Base-by-base conservation (phyloP, 1,140 invertebrate genomes). In the Chrysoperla carnea region DNA sequence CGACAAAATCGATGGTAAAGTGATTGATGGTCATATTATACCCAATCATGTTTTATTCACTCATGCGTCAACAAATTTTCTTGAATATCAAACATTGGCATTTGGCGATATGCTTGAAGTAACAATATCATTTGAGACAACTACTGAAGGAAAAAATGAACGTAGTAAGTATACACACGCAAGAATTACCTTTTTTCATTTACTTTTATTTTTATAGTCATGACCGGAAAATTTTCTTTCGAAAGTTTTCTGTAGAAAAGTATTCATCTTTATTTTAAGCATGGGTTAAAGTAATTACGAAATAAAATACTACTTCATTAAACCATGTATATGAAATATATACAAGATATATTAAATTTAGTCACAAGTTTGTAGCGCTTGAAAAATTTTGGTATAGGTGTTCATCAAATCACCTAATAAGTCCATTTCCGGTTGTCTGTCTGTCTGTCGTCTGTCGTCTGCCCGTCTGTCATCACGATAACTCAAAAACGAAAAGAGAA, bases 21-120 rank as follows among this genome's bases (percentile, higher is more conserved):
- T 92, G 15, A 79, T 93, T 37, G 81, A 90, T 58, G 87, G 85
- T 11, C 89, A 94, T 59, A 76, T 94, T n/a, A 81, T 93, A 50
- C 83, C 83, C 0, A 75, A 80, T 51, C 72, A 81, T 53, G 84
- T 88, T 6, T 71, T 93, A 12, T 94, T 93, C 62, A 88, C 85
- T 3, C 69, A 78, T 47, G 76, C 87, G 1, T 81, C 85, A 1
- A 67, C 70, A 6, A 72, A 78, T 45, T 73, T 75, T 33, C 57
- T 69, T 23, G 72, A 78, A 41, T 85, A 76, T 50, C 72, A 79
- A 53, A 89, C 84, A 35, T 59, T 85, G 37, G 82, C 85, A 0
- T 84, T 84, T 52, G 72, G 74, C 14, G 85, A 90, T 53, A 81
- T 80, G 53, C 66, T 89, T 13, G 83, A 82, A 64, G 85, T 90